A percentile compares a stretch with the other conserved stretches of the same genome.
These are phyloP conservation scores for Apamea epomidion DNA, from an alignment of 2,888 invertebrate genomes.

Conservation along the genomic window DNA sequence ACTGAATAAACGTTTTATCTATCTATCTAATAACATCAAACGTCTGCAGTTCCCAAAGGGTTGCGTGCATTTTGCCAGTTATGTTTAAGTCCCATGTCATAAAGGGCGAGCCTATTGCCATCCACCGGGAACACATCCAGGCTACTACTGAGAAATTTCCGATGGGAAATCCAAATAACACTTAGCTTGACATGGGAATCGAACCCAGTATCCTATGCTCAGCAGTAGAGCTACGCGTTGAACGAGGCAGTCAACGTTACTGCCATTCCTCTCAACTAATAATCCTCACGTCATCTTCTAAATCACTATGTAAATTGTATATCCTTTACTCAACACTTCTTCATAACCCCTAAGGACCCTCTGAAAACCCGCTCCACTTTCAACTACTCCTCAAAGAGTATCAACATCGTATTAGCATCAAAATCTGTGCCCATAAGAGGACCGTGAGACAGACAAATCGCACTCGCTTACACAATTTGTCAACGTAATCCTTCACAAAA, in stretches of 20 bases:
- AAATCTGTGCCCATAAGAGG: slow-evolving; percentile 56
- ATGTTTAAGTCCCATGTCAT: too few relatives aligned
- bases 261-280: neutral
- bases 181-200: neutral
- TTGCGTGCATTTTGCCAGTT: too few relatives aligned
- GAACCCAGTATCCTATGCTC: neutral
- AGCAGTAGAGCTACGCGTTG: neutral
- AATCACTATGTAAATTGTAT: neutral
- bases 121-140: too few relatives aligned
- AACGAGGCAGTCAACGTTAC: neutral
- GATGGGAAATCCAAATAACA: too few relatives aligned
- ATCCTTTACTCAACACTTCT: slow-evolving; percentile 14
- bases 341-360: slow-evolving; percentile 9
- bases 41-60: too few relatives aligned
- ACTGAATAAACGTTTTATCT: too few relatives aligned
- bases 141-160: too few relatives aligned
- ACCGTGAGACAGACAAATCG: slow-evolving; percentile 61
- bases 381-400: slow-evolving; percentile 43
- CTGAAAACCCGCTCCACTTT: slow-evolving; percentile 10
- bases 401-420: slow-evolving; percentile 61
- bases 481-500: slow-evolving; percentile 68
- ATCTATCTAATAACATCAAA: too few relatives aligned
- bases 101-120: too few relatives aligned
- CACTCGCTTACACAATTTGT: slow-evolving; percentile 69
- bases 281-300: neutral